Percentiles rank a stretch among this genome's conserved stretches.
Conservation (phyloP, 2,113 vertebrate species). For the Ciconia boyciana region DNA sequence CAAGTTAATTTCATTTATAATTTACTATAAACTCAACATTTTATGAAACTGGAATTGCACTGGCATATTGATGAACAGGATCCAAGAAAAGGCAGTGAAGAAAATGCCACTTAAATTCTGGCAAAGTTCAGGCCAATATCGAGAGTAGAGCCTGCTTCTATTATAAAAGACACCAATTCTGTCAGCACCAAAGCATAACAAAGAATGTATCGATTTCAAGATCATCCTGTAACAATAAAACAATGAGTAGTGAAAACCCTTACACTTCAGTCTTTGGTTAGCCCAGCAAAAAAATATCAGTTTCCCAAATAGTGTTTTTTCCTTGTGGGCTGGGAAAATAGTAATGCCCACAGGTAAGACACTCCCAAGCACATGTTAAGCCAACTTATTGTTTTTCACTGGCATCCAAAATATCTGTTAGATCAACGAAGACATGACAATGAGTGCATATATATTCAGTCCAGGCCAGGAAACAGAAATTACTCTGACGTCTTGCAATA, state of each 20-base stretch:
- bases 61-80: not conserved
- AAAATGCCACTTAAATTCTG: not conserved
- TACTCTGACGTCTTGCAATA: not conserved
- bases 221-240: not conserved
- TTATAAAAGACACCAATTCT: not conserved
- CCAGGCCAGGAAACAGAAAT: not conserved
- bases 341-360: not conserved
- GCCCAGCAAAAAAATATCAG: not conserved
- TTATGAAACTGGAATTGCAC: not conserved
- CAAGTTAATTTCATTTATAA: not conserved
- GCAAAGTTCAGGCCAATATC: not conserved
- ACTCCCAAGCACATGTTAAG: not conserved
- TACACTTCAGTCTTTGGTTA: not conserved
- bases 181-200: not conserved
- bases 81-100: not conserved
- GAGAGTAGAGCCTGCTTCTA: not conserved
- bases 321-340: not conserved
- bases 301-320: not conserved
- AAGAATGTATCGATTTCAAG: not conserved
- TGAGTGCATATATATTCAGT: fast-evolving
- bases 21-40: not conserved
- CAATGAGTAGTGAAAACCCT: not conserved
- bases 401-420: not conserved
- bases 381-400: not conserved
- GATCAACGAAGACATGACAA: not conserved